Percentiles rank a stretch among this genome's conserved stretches.
phyloP scores from a whole-genome alignment of 2,113 vertebrate genomes.

The Ammodytes marinus region DNA sequence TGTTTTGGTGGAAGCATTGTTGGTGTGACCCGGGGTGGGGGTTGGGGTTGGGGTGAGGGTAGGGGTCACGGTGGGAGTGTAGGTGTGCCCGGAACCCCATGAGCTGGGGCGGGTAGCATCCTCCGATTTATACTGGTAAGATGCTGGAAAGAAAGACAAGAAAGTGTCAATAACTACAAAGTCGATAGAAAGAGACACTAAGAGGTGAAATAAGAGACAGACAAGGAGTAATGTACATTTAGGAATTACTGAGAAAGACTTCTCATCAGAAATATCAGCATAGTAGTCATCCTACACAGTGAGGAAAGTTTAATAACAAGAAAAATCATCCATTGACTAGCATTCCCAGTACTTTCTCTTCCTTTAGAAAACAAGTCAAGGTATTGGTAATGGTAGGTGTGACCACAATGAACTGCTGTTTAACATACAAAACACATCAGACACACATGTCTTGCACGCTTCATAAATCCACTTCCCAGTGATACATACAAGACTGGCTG shows the following conservation, averaged over 20 bases:
- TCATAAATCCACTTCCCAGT: background rate
- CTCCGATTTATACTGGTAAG: conserved; percentile 85
- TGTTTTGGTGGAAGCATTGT: conserved; percentile 80
- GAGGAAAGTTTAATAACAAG: background rate
- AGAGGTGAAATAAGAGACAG: background rate
- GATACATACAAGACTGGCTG: background rate
- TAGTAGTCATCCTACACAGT: background rate
- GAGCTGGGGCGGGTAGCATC: conserved; percentile 81
- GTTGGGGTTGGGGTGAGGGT: conserved; percentile 49
- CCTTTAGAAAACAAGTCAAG: background rate
- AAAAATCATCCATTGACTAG: background rate
- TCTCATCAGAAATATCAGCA: background rate
- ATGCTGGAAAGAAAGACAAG: conserved; percentile 72
- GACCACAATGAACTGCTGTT: background rate
- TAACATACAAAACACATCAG: background rate
- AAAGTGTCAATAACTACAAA: background rate
- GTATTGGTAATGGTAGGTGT: background rate
- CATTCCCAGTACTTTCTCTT: background rate
- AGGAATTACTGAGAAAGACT: background rate
- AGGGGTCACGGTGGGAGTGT: conserved; percentile 66
- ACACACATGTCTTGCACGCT: background rate
- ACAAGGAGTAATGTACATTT: background rate
- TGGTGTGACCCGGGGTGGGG: conserved; percentile 59
- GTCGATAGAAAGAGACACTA: background rate
- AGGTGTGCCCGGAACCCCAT: conserved; percentile 83